Evolutionary conservation across 2,113 vertebrate genomes (phyloP).

Genomic region (Bettongia penicillata): DNA sequence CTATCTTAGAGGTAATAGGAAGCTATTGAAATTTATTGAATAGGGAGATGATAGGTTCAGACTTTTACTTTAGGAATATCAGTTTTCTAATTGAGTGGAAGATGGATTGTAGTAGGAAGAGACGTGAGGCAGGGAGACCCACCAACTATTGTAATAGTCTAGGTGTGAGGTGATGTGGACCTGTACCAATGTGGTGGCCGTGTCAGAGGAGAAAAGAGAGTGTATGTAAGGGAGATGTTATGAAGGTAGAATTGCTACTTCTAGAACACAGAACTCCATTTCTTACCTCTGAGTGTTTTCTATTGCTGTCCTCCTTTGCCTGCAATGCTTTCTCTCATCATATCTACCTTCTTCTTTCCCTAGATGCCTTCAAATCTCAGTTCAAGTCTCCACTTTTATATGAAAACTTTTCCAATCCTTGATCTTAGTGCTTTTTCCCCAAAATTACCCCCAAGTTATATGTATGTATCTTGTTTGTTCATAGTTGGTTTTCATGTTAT

Average conservation of each 20-base stretch:
- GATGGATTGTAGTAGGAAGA: not conserved
- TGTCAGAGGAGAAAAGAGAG: not conserved
- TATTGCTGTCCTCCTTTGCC: too few relatives aligned
- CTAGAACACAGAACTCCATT: not conserved
- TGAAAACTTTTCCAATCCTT: not conserved
- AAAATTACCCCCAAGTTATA: not conserved
- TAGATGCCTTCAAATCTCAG: not conserved
- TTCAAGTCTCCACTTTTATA: not conserved
- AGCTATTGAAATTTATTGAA: not conserved
- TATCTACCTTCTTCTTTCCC: not conserved
- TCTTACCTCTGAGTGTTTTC: not conserved
- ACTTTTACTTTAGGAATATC: not conserved
- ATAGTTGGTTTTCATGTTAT: not conserved
- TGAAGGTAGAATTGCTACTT: not conserved
- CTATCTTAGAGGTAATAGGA: not conserved
- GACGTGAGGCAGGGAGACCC: not conserved
- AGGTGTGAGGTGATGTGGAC: not conserved
- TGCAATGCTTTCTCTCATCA: not conserved
- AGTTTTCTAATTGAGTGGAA: not conserved
- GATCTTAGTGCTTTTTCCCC: not conserved
- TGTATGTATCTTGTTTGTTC: not conserved
- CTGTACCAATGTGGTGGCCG: not conserved
- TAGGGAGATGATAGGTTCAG: not conserved
- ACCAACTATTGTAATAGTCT: not conserved
- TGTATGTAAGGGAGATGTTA: not conserved